These are phyloP conservation scores for Oscheius sp. DNA, from an alignment of 1,140 invertebrate genomes.

Conservation along the genomic window DNA sequence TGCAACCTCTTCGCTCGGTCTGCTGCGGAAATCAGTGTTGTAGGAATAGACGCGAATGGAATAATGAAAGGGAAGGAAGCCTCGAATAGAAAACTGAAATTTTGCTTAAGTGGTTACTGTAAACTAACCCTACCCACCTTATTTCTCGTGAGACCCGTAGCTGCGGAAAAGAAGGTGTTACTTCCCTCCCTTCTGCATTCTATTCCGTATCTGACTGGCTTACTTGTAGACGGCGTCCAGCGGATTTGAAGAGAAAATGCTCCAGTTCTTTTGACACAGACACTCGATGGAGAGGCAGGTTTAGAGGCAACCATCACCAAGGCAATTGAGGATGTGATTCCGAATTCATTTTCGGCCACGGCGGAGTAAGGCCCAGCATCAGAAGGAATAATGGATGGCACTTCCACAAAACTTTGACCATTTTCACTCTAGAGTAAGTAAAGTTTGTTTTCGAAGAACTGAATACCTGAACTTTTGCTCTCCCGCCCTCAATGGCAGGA, in stretches of 20 bases:
- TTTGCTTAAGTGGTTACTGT: not conserved
- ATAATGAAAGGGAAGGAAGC: not conserved
- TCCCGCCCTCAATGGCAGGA: constrained; percentile 10
- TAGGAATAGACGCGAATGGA: constrained; percentile 7
- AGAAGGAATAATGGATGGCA: not conserved
- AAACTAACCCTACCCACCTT: too few relatives aligned
- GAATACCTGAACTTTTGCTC: constrained; percentile 10
- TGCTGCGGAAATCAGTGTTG: not conserved
- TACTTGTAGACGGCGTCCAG: not conserved
- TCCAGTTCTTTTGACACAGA: not conserved
- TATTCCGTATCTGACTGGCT: not conserved
- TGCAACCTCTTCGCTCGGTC: not conserved
- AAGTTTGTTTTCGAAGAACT: not conserved
- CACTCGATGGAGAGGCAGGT: not conserved
- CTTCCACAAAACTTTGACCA: constrained; percentile 1
- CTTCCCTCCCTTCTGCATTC: not conserved
- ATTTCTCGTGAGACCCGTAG: not conserved
- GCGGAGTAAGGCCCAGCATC: constrained; percentile 30
- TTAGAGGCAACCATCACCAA: constrained; percentile 12
- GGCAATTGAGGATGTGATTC: constrained; percentile 18
- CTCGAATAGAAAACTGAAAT: not conserved
- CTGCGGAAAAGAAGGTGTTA: not conserved
- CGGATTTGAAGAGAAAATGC: not conserved
- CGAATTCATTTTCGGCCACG: constrained; percentile 23
- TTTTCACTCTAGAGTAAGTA: constrained; percentile 3